These are phyloP conservation scores for Amaurobius ferox DNA, from an alignment of 2,888 invertebrate species.

Conservation along the genomic window DNA sequence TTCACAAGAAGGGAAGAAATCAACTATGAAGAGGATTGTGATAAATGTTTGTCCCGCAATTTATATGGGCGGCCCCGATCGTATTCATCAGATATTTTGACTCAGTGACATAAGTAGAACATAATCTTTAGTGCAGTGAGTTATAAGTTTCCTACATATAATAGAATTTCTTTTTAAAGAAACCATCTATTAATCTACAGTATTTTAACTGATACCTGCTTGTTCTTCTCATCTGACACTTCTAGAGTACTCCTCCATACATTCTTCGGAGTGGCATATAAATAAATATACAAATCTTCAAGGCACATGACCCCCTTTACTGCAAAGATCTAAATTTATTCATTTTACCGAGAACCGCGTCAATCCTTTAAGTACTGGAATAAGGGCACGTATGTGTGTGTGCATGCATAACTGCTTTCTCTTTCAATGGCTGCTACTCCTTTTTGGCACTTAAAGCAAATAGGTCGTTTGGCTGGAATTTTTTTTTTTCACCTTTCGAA, in stretches of 20 bases:
- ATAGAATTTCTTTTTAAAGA: too few relatives aligned
- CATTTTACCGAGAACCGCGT: neutral
- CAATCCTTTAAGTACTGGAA: neutral
- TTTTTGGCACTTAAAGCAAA: conserved; percentile 1
- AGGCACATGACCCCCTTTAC: neutral
- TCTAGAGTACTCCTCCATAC: neutral
- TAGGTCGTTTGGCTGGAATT: neutral
- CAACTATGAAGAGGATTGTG: too few relatives aligned
- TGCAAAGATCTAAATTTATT: neutral
- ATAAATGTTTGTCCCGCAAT: too few relatives aligned
- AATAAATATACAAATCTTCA: neutral
- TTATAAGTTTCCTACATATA: too few relatives aligned
- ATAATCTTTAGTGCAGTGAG: too few relatives aligned
- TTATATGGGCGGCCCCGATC: too few relatives aligned
- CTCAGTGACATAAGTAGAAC: too few relatives aligned
- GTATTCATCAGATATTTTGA: too few relatives aligned
- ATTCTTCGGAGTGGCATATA: neutral
- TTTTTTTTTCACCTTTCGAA: neutral
- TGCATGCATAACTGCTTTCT: neutral
- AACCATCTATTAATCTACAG: too few relatives aligned
- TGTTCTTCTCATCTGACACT: neutral
- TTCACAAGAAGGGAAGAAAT: too few relatives aligned
- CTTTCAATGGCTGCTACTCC: neutral
- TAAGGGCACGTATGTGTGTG: neutral
- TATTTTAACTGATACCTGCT: too few relatives aligned